Evolutionary conservation across 2,113 vertebrate species (phyloP).

Genomic region (Pithys albifrons): DNA sequence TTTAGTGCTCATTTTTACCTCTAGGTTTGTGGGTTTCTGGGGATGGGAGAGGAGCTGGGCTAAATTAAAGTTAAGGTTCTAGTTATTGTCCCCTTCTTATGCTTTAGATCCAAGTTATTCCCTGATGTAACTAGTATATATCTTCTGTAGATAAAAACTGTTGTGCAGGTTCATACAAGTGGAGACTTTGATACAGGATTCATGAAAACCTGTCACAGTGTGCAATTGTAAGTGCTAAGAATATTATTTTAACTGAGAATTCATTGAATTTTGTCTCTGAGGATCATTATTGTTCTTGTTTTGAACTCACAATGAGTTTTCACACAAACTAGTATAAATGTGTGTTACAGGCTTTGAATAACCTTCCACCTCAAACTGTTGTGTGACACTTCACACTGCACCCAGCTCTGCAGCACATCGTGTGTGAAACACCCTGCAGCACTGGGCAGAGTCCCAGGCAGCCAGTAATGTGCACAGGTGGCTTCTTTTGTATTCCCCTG

Average conservation of each 20-base stretch:
- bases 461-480: neutral
- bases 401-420: neutral
- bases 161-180: neutral
- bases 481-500: neutral
- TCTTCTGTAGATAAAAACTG: neutral
- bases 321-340: neutral
- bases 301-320: neutral
- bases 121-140: neutral
- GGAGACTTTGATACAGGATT: neutral
- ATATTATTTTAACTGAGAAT: neutral
- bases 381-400: neutral
- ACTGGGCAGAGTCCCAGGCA: neutral
- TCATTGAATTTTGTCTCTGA: neutral
- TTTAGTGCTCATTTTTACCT: neutral
- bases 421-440: neutral
- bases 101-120: neutral
- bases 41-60: neutral
- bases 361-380: neutral
- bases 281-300: neutral
- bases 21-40: neutral
- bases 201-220: neutral
- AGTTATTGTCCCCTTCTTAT: neutral
- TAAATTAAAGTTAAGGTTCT: neutral
- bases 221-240: neutral
- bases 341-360: neutral